phyloP scores from a whole-genome alignment of 1,140 invertebrate species.

The Pogonomyrmex californicus region DNA sequence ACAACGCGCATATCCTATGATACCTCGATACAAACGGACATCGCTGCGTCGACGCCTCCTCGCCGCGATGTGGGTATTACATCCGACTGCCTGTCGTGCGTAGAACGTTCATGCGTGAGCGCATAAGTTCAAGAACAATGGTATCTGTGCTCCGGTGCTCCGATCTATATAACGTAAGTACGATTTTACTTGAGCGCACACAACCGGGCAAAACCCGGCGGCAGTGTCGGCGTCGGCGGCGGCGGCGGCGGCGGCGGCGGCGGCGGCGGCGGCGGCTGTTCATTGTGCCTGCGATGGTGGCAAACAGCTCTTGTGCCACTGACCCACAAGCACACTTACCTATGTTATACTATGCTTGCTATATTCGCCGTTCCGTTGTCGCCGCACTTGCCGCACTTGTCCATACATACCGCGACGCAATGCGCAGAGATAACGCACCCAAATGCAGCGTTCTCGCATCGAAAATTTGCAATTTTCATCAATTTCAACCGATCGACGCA shows the following conservation, averaged over 20 bases:
- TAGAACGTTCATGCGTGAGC: conserved; percentile 75
- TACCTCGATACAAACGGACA: conserved; percentile 34
- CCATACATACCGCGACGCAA: conserved; percentile 70
- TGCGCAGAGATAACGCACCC: not conserved
- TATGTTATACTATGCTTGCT: conserved; percentile 83
- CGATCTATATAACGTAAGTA: conserved; percentile 82
- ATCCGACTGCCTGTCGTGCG: conserved; percentile 29
- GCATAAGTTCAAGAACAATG: conserved; percentile 86
- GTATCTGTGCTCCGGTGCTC: conserved; percentile 66
- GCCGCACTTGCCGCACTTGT: conserved; percentile 75
- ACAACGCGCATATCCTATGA: not conserved
- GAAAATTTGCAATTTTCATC: conserved; percentile 42
- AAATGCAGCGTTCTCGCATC: conserved; percentile 39
- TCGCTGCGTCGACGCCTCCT: conserved; percentile 31
- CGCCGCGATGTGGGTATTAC: not conserved
- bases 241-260: conserved; percentile 66
- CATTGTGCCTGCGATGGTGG: conserved; percentile 58
- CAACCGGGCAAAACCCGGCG: conserved; percentile 67
- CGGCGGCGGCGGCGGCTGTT: conserved; percentile 46
- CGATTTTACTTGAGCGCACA: conserved; percentile 78
- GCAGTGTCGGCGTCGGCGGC: conserved; percentile 73
- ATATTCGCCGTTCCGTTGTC: conserved; percentile 68
- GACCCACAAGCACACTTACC: conserved; percentile 86
- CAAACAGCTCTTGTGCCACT: conserved; percentile 82
- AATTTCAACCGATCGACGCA: conserved; percentile 21